These are phyloP conservation scores for Aramus guarauna DNA, from an alignment of 2,113 vertebrate species.

Conservation along the genomic window DNA sequence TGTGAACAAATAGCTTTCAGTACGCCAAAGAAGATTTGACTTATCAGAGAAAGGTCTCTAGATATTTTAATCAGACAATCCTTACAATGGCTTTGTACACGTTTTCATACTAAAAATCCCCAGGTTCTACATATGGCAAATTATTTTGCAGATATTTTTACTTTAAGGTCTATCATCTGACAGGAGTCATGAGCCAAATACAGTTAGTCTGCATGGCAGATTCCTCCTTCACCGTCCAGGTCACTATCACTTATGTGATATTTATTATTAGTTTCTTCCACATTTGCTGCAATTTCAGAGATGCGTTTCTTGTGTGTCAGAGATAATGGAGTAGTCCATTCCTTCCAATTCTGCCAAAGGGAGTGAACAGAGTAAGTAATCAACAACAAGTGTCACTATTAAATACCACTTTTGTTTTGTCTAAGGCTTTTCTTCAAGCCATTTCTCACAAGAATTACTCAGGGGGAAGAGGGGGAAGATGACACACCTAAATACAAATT, in stretches of 20 bases:
- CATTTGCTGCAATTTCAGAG: slow-evolving; percentile 40
- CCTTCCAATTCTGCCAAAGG: slow-evolving; percentile 27
- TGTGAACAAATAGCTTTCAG: background rate
- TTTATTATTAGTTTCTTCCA: slow-evolving; percentile 49
- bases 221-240: background rate
- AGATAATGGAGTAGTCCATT: slow-evolving; percentile 24
- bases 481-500: background rate
- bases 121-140: background rate
- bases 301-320: slow-evolving; percentile 39
- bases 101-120: background rate
- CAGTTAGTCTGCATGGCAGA: background rate
- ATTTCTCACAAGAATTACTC: background rate
- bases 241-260: slow-evolving; percentile 1
- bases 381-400: background rate
- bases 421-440: background rate
- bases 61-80: background rate
- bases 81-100: background rate
- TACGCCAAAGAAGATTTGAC: background rate
- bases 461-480: background rate
- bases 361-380: slow-evolving; percentile 1
- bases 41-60: background rate
- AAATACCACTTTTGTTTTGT: background rate
- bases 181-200: slow-evolving; percentile 3
- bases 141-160: background rate
- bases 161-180: background rate